phyloP scores from a whole-genome alignment of 2,113 vertebrate species.

The Seriola dumerili region DNA sequence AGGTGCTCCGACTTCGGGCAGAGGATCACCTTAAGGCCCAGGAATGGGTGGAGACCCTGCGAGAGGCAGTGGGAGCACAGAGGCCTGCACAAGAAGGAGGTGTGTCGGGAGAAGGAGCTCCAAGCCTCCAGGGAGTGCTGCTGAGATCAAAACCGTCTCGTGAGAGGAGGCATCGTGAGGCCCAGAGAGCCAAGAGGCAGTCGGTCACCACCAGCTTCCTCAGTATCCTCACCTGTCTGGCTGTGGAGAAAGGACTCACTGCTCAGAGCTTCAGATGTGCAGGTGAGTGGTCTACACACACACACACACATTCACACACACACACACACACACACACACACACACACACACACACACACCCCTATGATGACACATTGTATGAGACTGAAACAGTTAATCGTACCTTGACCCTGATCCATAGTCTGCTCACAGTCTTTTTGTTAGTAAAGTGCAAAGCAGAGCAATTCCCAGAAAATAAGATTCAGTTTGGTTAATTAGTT shows the following conservation, averaged over 20 bases:
- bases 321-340: background rate
- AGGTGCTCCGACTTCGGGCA: constrained; percentile 90
- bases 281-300: constrained; percentile 83
- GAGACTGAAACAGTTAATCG: no score
- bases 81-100: constrained; percentile 76
- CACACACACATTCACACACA: background rate
- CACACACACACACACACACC: no score
- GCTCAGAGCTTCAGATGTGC: constrained; percentile 98
- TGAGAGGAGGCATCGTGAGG: constrained; percentile 80
- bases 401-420: background rate
- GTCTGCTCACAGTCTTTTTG: no score
- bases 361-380: no score
- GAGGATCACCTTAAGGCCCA: constrained; percentile 88
- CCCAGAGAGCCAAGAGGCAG: constrained; percentile 89
- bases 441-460: no score
- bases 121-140: constrained; percentile 83
- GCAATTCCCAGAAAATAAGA: no score
- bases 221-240: constrained; percentile 94
- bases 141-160: constrained; percentile 85
- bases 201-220: constrained; percentile 98
- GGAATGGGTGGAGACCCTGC: constrained; percentile 93
- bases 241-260: constrained; percentile 96
- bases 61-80: constrained; percentile 82
- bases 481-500: no score
- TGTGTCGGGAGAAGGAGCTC: constrained; percentile 50